phyloP scores from a whole-genome alignment of 2,888 invertebrate genomes.

The Micoletzkya japonica region DNA sequence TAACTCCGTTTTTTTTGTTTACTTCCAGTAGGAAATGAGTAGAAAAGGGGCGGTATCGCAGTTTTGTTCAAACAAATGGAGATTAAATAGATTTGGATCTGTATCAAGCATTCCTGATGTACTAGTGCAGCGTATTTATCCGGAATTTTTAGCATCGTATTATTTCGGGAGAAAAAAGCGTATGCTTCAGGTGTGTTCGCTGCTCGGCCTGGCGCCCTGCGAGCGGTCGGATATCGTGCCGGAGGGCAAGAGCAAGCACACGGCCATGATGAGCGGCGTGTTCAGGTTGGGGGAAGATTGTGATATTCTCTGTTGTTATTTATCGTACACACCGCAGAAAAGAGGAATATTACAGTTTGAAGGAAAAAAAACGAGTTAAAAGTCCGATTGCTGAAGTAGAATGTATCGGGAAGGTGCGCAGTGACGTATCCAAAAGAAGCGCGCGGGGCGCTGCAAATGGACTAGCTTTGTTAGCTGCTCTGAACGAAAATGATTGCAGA shows the following conservation, averaged over 20 bases:
- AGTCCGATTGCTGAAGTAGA: not conserved
- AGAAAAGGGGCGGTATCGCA: not conserved
- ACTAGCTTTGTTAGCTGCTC: not conserved
- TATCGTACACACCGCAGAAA: not conserved
- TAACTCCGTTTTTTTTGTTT: no score
- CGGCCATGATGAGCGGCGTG: constrained; percentile 79
- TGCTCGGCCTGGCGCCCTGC: constrained; percentile 82
- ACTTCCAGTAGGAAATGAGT: not conserved
- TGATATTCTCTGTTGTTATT: not conserved
- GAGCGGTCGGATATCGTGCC: constrained; percentile 82
- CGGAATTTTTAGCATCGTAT: not conserved
- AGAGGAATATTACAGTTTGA: not conserved
- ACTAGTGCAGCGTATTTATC: not conserved
- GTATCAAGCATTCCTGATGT: not conserved
- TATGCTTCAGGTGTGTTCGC: constrained; percentile 69
- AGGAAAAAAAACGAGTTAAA: no score
- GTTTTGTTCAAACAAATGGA: no score
- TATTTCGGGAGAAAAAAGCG: not conserved
- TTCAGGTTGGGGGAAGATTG: constrained; percentile 71
- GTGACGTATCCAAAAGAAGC: no score
- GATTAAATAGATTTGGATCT: not conserved
- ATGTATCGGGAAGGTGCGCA: not conserved
- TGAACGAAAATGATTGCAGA: constrained; percentile 66
- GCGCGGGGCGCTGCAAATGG: not conserved
- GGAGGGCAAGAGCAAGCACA: constrained; percentile 81